Percentiles rank a stretch among this genome's conserved stretches.
Conservation (phyloP, 2,888 invertebrate genomes). For the Erpobdella octoculata region DNA sequence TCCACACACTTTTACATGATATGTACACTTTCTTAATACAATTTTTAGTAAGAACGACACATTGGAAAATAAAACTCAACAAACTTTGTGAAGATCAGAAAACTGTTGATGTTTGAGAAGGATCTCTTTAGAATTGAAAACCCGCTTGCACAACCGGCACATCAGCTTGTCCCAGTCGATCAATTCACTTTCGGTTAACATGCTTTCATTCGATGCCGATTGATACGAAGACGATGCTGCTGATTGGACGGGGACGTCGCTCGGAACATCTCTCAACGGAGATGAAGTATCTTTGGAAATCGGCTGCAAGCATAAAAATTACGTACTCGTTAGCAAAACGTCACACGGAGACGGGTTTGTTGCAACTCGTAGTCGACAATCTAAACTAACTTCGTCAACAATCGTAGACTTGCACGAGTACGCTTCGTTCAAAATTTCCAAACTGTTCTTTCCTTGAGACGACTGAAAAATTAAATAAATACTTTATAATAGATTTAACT, state of each 20-base stretch:
- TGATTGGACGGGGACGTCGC: neutral
- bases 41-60: neutral
- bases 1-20: neutral
- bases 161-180: constrained; percentile 79
- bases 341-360: no score
- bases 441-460: neutral
- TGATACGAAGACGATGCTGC: neutral
- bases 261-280: neutral
- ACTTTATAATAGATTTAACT: neutral
- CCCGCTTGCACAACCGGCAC: constrained; percentile 87
- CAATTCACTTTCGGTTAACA: constrained; percentile 48
- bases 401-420: neutral
- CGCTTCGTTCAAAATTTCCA: neutral
- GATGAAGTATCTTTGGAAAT: neutral
- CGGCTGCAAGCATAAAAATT: no score
- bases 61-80: neutral
- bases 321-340: no score
- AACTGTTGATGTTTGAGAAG: constrained; percentile 80
- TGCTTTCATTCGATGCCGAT: neutral
- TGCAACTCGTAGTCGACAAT: no score
- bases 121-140: constrained; percentile 80
- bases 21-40: no score
- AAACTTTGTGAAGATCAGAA: constrained; percentile 78
- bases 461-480: neutral
- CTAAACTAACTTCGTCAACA: no score